Conservation (phyloP, 2,888 invertebrate species). For the Lepidocyrtinus sp. region DNA sequence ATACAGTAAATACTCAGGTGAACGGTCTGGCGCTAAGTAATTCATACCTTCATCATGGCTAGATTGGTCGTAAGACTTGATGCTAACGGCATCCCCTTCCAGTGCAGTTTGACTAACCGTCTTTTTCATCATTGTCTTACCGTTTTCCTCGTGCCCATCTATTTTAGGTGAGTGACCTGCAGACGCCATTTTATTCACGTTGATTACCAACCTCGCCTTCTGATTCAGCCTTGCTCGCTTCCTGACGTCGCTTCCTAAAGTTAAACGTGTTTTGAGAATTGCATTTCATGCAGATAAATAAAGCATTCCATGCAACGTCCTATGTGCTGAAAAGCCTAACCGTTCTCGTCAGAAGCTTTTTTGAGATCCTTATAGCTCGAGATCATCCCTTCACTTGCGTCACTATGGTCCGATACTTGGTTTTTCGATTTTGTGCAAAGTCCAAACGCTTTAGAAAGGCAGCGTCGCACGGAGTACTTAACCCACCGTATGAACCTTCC, state of each 20-base stretch:
- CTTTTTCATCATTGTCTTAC: conserved; percentile 26
- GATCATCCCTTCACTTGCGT: conserved; percentile 30
- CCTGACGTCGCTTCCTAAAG: conserved; percentile 51
- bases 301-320: too few relatives aligned
- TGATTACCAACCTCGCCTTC: conserved; percentile 67
- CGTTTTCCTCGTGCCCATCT: conserved; percentile 53
- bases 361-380: conserved; percentile 44
- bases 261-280: too few relatives aligned
- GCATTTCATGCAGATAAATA: too few relatives aligned
- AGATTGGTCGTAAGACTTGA: conserved; percentile 37
- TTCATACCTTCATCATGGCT: conserved; percentile 74
- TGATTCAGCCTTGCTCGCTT: conserved; percentile 62
- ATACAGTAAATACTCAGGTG: conserved; percentile 72
- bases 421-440: conserved; percentile 45
- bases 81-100: conserved; percentile 36
- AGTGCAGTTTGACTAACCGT: neutral
- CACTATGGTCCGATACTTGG: conserved; percentile 46
- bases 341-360: conserved; percentile 45
- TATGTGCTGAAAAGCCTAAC: too few relatives aligned
- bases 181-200: conserved; percentile 65
- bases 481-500: conserved; percentile 90
- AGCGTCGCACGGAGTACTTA: conserved; percentile 74
- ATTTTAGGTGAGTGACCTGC: conserved; percentile 51
- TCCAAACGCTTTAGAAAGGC: conserved; percentile 44
- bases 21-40: too few relatives aligned